Conservation (phyloP, 2,113 vertebrate species). For the Pterocles burchelli region DNA sequence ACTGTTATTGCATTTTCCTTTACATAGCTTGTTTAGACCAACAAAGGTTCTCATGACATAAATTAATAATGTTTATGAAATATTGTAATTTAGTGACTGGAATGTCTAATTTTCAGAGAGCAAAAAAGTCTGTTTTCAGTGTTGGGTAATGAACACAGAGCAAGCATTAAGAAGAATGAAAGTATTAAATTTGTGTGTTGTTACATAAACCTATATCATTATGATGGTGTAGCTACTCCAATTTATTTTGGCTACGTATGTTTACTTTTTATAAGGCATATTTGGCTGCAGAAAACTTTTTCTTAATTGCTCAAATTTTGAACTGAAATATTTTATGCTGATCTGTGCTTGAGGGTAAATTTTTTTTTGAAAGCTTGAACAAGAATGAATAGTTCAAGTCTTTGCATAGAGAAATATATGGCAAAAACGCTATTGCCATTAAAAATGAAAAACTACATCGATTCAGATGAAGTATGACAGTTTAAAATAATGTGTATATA, state of each 20-base stretch:
- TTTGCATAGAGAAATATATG: not conserved
- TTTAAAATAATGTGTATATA: not conserved
- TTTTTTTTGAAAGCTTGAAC: not conserved
- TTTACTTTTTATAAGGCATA: not conserved
- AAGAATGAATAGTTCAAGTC: not conserved
- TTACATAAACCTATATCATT: not conserved
- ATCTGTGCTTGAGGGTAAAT: not conserved
- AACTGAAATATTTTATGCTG: slow-evolving; percentile 16
- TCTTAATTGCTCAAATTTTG: not conserved
- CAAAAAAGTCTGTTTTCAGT: not conserved
- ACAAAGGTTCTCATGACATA: not conserved
- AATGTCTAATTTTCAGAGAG: not conserved
- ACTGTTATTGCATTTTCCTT: not conserved
- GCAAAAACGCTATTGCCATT: not conserved
- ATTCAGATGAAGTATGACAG: not conserved
- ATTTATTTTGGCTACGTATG: not conserved
- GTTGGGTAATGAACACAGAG: not conserved
- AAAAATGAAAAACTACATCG: not conserved
- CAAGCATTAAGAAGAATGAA: not conserved
- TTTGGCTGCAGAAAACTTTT: not conserved
- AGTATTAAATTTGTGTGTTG: not conserved
- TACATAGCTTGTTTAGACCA: not conserved
- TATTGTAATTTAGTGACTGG: not conserved
- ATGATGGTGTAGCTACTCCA: not conserved
- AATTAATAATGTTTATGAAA: not conserved